Evolutionary conservation across 2,888 invertebrate genomes (phyloP), one percentile per base, ranked within the genome.

Genomic region (Coenonympha glycerion): DNA sequence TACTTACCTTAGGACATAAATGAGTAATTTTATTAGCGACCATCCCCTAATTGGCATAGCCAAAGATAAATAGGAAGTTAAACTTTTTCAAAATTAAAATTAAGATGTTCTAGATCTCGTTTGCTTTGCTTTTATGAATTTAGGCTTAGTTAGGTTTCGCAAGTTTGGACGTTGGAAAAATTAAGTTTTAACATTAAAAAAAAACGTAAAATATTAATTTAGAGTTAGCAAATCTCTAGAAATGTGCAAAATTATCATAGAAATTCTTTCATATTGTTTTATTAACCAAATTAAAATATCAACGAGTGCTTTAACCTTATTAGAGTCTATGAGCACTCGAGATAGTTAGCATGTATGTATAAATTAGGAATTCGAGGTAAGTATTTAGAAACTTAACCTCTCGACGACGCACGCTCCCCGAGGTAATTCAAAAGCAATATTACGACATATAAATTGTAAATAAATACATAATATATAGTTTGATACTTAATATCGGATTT

Each of bases 381-480:
- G n/a, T 79, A 79, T 81, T 74, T 78, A 81, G 73, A 81, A 73
- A 83, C 77, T 82, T 76, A 52, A 56, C 71, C 79, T 79, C 68
- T 76, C 76, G 65, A 79, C 65, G 75, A 78, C 71, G 83, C 85
- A 85, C 85, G 81, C 83, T 82, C 86, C 86, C 85, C 85, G 79
- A 80, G 73, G 79, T 82, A 84, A 86, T 75, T 81, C 76, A 81
- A 85, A 87, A 87, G 87, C 87, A 87, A 87, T 87, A 87, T 76
- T 84, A 85, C 76, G 86, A 86, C 83, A 86, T 85, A 86, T 85
- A 87, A 81, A 76, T 84, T n/a, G n/a, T n/a, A n/a, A n/a, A 83
- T 86, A 85, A 79, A 86, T 86, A 86, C 80, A 85, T 39, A 85
- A 84, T n/a, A 86, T 86, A 86, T 86, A 87, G 86, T 86, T 87